Percentiles rank a stretch among this genome's conserved stretches.
Conservation (phyloP, 2,888 invertebrate genomes). For the Stratiomys singularior region DNA sequence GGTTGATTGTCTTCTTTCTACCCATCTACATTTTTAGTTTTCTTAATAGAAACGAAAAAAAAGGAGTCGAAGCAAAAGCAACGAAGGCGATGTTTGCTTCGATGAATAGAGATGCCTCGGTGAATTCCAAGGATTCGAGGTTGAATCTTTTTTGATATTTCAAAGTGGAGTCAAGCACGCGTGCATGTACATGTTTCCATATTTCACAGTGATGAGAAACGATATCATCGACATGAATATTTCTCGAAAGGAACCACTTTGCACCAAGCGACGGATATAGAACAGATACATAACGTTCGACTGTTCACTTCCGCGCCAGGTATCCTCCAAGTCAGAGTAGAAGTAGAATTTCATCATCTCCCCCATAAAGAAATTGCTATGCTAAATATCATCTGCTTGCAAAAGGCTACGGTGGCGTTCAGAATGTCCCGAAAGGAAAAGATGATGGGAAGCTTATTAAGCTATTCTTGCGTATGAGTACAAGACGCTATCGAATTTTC, state of each 20-base stretch:
- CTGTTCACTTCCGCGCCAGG: constrained; percentile 31
- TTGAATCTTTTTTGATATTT: constrained; percentile 44
- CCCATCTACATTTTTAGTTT: constrained; percentile 8
- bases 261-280: neutral
- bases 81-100: constrained; percentile 26
- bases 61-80: neutral
- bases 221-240: constrained; percentile 40
- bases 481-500: constrained; percentile 51
- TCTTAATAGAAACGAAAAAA: constrained; percentile 23
- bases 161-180: constrained; percentile 51
- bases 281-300: constrained; percentile 17
- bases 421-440: constrained; percentile 21
- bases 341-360: neutral
- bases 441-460: constrained; percentile 50
- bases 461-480: constrained; percentile 50
- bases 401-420: neutral
- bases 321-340: neutral
- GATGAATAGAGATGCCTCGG: constrained; percentile 47
- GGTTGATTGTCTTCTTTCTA: constrained; percentile 12
- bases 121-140: constrained; percentile 37
- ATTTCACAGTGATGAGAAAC: constrained; percentile 43
- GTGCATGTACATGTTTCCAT: constrained; percentile 44
- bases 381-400: constrained; percentile 11
- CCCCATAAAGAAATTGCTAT: constrained; percentile 17
- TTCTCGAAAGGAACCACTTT: constrained; percentile 6